Evolutionary conservation across 2,888 invertebrate species (phyloP).

Genomic region (Dasypolia templi): DNA sequence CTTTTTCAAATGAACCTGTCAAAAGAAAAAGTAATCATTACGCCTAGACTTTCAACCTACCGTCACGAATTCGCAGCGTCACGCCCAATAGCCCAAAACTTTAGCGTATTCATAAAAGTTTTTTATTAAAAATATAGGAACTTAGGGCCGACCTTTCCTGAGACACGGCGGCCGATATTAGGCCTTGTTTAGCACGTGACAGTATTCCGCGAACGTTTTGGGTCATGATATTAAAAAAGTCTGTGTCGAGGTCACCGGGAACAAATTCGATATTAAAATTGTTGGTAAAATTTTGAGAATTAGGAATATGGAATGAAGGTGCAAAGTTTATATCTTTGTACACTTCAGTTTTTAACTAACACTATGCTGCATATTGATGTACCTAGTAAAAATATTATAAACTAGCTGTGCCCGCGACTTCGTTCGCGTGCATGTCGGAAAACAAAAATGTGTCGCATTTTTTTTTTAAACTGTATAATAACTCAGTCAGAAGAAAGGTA

Average conservation of each 20-base stretch:
- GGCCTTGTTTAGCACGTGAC: slow-evolving; percentile 76
- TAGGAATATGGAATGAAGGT: slow-evolving; percentile 14
- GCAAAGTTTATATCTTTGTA: slow-evolving; percentile 4
- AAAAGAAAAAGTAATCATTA: slow-evolving; percentile 25
- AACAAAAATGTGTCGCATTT: too few relatives aligned
- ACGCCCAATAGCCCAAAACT: slow-evolving; percentile 38
- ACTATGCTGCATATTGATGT: too few relatives aligned
- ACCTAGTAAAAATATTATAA: too few relatives aligned
- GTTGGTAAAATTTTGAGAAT: slow-evolving; percentile 33
- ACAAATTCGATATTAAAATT: slow-evolving; percentile 52
- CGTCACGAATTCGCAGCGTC: slow-evolving; percentile 34
- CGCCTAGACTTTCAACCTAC: not conserved
- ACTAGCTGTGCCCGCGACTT: too few relatives aligned
- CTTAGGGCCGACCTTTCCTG: slow-evolving; percentile 59
- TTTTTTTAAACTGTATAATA: too few relatives aligned
- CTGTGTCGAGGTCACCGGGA: slow-evolving; percentile 31
- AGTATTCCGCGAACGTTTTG: slow-evolving; percentile 72
- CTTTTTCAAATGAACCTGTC: slow-evolving; percentile 1
- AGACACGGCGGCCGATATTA: slow-evolving; percentile 58
- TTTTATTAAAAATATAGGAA: slow-evolving; percentile 79
- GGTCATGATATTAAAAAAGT: slow-evolving; percentile 77
- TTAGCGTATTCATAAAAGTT: slow-evolving; percentile 70
- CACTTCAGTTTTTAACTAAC: too few relatives aligned
- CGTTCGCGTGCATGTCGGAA: too few relatives aligned
- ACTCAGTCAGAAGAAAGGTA: too few relatives aligned